Evolutionary conservation across 2,797 vertebrate genomes (phyloP), one percentile per base, ranked within the genome.

Genomic region (Labeo calbasu): DNA sequence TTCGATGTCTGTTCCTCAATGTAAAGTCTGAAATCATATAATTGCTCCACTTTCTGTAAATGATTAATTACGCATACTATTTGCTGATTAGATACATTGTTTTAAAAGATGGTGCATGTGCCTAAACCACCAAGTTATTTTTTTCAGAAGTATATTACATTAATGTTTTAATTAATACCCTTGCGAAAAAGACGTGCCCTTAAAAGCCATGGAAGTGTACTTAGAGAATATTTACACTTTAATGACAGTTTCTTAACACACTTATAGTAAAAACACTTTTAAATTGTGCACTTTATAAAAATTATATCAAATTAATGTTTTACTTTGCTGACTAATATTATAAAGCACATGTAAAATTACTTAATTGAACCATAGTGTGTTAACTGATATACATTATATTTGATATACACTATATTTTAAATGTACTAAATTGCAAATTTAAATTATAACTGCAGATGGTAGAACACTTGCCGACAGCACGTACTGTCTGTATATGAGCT

Each of bases 11-110:
- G 48, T 32, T 32, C 13, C 15, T 28, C n/a, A 21, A 7, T 66
- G 17, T 77, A 32, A 79, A 68, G 19, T 13, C 68, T 77, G 43
- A 32, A 48, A 21, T 50, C 59, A 65, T 40, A 23, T 46, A 63
- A 77, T 63, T 50, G 76, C 57, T 65, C 15, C 1, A 63, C 48
- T 63, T 78, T 63, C 43, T 50, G 57, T 77, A 48, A 78, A 65
- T 50, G 10, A 23, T 28, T 13, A 61, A 63, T 48, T 77, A 32
- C 10, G 8, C 21, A 21, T 57, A 36, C 12, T 28, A 21, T 78
- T 48, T 28, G 11, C 14, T 63, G 9, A 48, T 51, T 28, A 59
- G 53, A 43, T n/a, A 23, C 28, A 59, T 23, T 43, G 53, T 43
- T 76, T 59, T 43, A 76, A 59, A 61, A 63, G 14, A 17, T 25